Percentiles rank a stretch among this genome's conserved stretches.
Evolutionary conservation across 2,113 vertebrate species (phyloP).

Genomic region (Protobothrops mucrosquamatus): DNA sequence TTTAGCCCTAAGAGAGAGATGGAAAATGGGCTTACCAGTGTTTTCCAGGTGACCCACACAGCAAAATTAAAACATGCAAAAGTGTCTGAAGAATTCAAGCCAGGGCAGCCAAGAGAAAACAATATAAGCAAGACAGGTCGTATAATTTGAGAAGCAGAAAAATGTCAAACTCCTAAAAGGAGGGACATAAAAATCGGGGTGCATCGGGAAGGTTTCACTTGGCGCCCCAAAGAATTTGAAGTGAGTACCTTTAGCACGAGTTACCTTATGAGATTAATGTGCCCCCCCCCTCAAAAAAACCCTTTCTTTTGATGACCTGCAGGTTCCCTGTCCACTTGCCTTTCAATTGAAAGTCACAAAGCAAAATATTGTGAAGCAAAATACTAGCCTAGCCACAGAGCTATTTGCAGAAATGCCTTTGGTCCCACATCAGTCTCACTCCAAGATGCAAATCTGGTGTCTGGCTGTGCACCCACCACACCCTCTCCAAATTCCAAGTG

Average conservation of each 20-base stretch:
- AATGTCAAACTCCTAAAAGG: not conserved
- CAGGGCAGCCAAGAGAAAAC: not conserved
- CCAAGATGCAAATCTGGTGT: not conserved
- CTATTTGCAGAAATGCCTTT: not conserved
- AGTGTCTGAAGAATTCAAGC: not conserved
- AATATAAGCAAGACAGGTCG: not conserved
- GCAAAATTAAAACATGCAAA: not conserved
- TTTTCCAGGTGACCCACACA: not conserved
- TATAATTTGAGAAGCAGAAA: not conserved
- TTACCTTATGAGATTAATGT: not conserved
- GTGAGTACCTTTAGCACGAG: not conserved
- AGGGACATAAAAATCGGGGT: not conserved
- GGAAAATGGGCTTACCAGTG: not conserved
- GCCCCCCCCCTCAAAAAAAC: not conserved
- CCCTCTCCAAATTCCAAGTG: not conserved
- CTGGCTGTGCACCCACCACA: not conserved
- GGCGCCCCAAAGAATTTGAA: too few relatives aligned
- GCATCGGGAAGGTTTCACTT: not conserved
- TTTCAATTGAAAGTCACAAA: not conserved
- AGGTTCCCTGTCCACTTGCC: not conserved
- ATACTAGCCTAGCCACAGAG: not conserved
- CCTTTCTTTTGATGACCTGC: not conserved
- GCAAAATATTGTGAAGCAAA: not conserved
- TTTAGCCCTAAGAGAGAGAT: slow-evolving; percentile 78
- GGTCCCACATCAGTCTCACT: not conserved